Base-by-base conservation (phyloP, 2,113 vertebrate species). In the Rhea pennata region DNA sequence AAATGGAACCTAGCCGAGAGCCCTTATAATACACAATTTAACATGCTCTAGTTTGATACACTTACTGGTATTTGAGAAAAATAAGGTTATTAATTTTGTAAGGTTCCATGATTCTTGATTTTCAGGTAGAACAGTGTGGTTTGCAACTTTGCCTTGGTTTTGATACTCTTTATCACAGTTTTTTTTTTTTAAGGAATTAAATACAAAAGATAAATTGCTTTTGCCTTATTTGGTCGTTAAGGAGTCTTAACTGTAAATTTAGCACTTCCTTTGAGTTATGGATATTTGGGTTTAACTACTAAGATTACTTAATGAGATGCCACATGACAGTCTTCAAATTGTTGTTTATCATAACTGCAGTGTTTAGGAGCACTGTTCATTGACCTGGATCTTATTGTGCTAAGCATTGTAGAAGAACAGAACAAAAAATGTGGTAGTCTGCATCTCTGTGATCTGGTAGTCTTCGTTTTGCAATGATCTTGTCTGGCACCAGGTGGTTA, bases 1-100 rank as follows among this genome's bases (percentile, higher is more conserved):
- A 96, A 97, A 88, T 93, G 91, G 74, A 88, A 88, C 53, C 67
- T 92, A 88, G 67, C 87, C 92, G 94, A 92, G 87, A 96, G 81
- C 27, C 83, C 40, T 95, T 95, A 82, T 94, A 91, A 69, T 88
- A 44, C 83, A 87, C 87, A 84, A 17, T 96, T 90, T 96, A 94
- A 72, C 62, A 12, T 88, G 46, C 70, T 97, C 22, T 77, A 44
- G 54, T 75, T 94, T 96, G 78, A 80, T 95, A 95, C 87, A 59
- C 15, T 70, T 95, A 29, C 80, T 66, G 40, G 88, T 94, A 46
- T 88, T 91, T 42, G 31, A 69, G 1, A 33, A 80, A 46, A 36
- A 33, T 2, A 6, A 75, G 19, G 69, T 84, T 54, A 92, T 61
- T 92, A 87, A 11, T 91, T 91, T 65, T 29, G 10, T 84, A 75